Evolutionary conservation across 2,113 vertebrate genomes (phyloP), one percentile per base, ranked within the genome.

Genomic region (Todiramphus saurophagus): DNA sequence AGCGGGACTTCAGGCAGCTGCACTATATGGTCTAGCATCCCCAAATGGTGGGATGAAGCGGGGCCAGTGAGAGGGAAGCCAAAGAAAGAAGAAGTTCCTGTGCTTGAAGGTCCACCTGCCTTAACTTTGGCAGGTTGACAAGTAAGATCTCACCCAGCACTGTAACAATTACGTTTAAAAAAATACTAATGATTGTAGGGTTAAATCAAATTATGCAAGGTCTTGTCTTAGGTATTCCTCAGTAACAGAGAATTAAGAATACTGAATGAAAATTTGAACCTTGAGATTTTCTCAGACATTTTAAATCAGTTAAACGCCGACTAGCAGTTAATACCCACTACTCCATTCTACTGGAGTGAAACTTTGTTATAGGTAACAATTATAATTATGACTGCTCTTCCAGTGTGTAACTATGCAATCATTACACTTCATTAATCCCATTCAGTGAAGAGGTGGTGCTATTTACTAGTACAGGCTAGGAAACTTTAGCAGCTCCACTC

Each of bases 371-470:
- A 66, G 62, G 50, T 89, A 69, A 77, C 55, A 24, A 18, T 35
- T 23, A 28, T 83, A 81, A 90, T 89, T 91, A 76, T 33, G 73
- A 68, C 63, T 73, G 28, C 37, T 95, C 43, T 94, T 97, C 84
- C 0, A 0, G 50, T 76, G 58, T 50, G 69, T 78, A 83, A 74
- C 89, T 70, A 59, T 83, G 60, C 73, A 94, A 78, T 94, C 66
- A 91, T 91, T 91, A 63, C 95, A 83, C 87, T 92, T 84, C 78
- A 66, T 85, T 95, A 91, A 84, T 92, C 87, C 31, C 91, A 66
- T 66, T 90, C 78, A 91, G 16, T 83, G 76, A 56, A 67, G n/a
- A 73, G 50, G 50, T 58, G 82, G 25, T 55, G 64, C 77, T 90
- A n/a, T 86, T 94, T 89, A 41, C 64, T 70, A 28, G 17, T 48